These are phyloP conservation scores for Caenorhabditis latens DNA, from an alignment of 1,140 invertebrate species.

Conservation along the genomic window DNA sequence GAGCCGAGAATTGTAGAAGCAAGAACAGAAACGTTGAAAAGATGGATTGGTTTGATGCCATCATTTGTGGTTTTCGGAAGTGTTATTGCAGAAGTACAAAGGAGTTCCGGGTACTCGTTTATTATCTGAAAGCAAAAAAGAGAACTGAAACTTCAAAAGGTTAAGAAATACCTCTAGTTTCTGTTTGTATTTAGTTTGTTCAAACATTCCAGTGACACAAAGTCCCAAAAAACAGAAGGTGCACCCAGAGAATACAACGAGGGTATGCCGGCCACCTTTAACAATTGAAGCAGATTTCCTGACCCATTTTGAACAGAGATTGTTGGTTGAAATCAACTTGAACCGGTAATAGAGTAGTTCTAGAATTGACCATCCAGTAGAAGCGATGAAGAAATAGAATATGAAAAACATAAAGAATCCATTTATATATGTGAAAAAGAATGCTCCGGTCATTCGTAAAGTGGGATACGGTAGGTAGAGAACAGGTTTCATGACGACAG, in stretches of 20 bases:
- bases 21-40: slow-evolving; percentile 3
- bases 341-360: slow-evolving; percentile 3
- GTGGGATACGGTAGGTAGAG: slow-evolving; percentile 19
- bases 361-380: slow-evolving; percentile 11
- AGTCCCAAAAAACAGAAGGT: neutral
- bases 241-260: neutral
- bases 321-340: neutral
- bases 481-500: slow-evolving; percentile 14
- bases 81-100: neutral
- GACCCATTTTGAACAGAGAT: neutral
- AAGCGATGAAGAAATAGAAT: neutral
- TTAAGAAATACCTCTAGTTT: neutral
- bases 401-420: neutral
- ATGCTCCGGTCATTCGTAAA: neutral
- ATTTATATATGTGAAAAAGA: neutral
- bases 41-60: neutral
- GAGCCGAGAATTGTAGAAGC: neutral
- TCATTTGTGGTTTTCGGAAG: slow-evolving; percentile 3
- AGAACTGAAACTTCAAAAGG: neutral
- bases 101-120: neutral
- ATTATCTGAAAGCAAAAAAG: neutral
- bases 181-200: neutral
- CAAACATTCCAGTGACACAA: neutral
- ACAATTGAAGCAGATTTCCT: neutral
- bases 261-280: neutral